Conservation (phyloP, 2,797 vertebrate genomes). For the Enteromius radiatus region DNA sequence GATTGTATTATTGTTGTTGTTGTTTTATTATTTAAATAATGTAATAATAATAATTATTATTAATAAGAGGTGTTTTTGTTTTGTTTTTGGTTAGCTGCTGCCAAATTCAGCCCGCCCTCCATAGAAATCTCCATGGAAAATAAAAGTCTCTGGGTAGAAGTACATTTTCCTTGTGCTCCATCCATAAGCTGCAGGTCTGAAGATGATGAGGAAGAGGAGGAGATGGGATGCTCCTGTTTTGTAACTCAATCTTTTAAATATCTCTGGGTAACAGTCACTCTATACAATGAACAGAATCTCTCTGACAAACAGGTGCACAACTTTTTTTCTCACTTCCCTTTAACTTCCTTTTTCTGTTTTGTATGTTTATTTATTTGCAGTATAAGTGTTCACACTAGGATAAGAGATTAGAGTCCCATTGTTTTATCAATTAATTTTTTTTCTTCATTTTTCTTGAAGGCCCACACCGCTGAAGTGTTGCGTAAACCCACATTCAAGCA, state of each 20-base stretch:
- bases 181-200: slow-evolving; percentile 39
- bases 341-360: not conserved
- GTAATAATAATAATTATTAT: not conserved
- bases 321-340: not conserved
- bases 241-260: slow-evolving; percentile 57
- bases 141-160: slow-evolving; percentile 62
- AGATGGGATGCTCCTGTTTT: slow-evolving; percentile 60
- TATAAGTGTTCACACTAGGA: not conserved
- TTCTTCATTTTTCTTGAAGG: slow-evolving; percentile 60
- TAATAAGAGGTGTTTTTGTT: not conserved
- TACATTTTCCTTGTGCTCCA: slow-evolving; percentile 71
- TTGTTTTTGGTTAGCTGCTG: not conserved
- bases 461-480: slow-evolving; percentile 46
- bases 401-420: not conserved
- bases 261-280: slow-evolving; percentile 69
- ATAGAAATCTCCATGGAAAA: slow-evolving; percentile 63
- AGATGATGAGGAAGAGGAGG: not conserved
- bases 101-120: slow-evolving; percentile 73
- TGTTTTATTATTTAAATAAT: no score
- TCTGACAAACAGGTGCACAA: slow-evolving; percentile 68
- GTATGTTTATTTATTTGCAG: not conserved
- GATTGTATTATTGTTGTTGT: no score
- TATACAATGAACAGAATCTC: slow-evolving; percentile 65
- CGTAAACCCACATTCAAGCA: not conserved
- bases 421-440: slow-evolving; percentile 24